Conservation (phyloP, 2,888 invertebrate genomes). For the Drosophila macrospina region DNA sequence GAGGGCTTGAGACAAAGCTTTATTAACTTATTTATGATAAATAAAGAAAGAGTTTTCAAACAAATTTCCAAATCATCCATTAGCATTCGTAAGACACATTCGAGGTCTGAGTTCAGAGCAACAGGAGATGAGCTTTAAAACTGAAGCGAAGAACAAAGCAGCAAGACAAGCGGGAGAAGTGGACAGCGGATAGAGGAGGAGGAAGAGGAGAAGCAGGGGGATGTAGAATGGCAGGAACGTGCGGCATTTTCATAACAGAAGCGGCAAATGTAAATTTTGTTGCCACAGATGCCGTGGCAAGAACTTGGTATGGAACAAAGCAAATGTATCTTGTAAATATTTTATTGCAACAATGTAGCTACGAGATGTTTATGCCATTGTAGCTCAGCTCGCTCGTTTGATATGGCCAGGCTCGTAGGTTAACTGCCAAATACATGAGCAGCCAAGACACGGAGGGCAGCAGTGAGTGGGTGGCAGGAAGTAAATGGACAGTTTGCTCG, state of each 20-base stretch:
- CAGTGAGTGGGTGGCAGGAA: background rate
- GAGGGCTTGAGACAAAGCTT: background rate
- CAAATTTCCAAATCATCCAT: slow-evolving; percentile 18
- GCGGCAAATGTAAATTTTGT: slow-evolving; percentile 37
- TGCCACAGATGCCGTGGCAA: slow-evolving; percentile 31
- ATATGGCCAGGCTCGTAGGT: slow-evolving; percentile 38
- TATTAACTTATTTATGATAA: background rate
- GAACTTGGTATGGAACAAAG: slow-evolving; percentile 52
- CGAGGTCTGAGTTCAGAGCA: slow-evolving; percentile 29
- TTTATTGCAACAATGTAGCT: slow-evolving; percentile 77
- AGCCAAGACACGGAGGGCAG: background rate
- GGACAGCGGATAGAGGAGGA: background rate
- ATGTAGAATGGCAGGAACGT: slow-evolving; percentile 31
- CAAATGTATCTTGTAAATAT: slow-evolving; percentile 77
- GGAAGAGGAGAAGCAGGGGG: background rate
- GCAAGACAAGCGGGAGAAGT: too few relatives aligned
- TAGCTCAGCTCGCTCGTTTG: slow-evolving; percentile 46
- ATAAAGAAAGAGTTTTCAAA: slow-evolving; percentile 5
- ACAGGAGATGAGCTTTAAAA: slow-evolving; percentile 50
- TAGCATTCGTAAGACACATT: slow-evolving; percentile 4
- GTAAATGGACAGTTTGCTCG: slow-evolving; percentile 29
- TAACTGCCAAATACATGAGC: slow-evolving; percentile 33
- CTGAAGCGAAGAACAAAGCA: slow-evolving; percentile 3
- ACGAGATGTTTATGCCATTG: slow-evolving; percentile 60
- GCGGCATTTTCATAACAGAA: slow-evolving; percentile 59